phyloP scores from a whole-genome alignment of 2,888 invertebrate species.

The Chouioia cunea region DNA sequence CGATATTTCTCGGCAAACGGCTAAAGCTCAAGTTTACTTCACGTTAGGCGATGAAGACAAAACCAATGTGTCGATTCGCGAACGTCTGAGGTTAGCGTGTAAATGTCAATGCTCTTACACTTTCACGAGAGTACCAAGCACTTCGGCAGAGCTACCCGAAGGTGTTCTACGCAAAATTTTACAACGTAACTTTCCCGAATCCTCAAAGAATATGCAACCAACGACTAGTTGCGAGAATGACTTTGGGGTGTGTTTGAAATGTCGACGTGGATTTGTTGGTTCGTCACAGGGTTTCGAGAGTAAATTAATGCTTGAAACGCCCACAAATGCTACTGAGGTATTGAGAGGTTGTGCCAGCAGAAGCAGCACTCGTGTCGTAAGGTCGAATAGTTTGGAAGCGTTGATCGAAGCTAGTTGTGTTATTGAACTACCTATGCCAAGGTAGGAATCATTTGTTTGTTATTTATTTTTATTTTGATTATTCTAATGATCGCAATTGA shows the following conservation, averaged over 20 bases:
- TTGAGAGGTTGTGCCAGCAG: slow-evolving; percentile 59
- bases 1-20: slow-evolving; percentile 21
- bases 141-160: slow-evolving; percentile 63
- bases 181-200: slow-evolving; percentile 64
- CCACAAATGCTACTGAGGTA: slow-evolving; percentile 84
- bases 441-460: slow-evolving; percentile 59
- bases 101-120: slow-evolving; percentile 60
- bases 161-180: slow-evolving; percentile 63
- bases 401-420: slow-evolving; percentile 66
- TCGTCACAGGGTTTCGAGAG: slow-evolving; percentile 53
- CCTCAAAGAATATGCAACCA: slow-evolving; percentile 62
- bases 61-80: slow-evolving; percentile 26
- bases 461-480: slow-evolving; percentile 7
- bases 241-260: slow-evolving; percentile 58
- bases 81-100: slow-evolving; percentile 46
- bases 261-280: slow-evolving; percentile 53
- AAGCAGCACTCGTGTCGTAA: slow-evolving; percentile 47
- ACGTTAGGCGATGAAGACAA: slow-evolving; percentile 63
- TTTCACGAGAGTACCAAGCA: slow-evolving; percentile 62
- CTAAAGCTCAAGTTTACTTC: slow-evolving; percentile 59
- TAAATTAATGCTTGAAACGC: slow-evolving; percentile 74
- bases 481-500: no score
- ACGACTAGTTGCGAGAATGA: slow-evolving; percentile 46
- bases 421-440: slow-evolving; percentile 75
- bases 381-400: slow-evolving; percentile 61